These are phyloP conservation scores for Amblyraja radiata DNA, from an alignment of 2,797 vertebrate genomes.

Conservation along the genomic window DNA sequence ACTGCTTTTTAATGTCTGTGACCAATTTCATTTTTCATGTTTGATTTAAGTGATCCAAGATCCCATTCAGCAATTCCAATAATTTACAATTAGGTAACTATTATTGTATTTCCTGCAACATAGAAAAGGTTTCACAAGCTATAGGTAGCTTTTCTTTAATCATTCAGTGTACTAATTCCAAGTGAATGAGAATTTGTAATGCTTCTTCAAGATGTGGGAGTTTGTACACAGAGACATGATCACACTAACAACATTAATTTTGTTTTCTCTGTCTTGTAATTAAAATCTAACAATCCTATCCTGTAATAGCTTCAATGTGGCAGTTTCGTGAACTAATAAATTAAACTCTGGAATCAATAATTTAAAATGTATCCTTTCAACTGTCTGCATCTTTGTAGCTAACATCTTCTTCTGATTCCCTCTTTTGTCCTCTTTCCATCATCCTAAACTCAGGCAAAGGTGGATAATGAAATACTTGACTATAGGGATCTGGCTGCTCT, in stretches of 20 bases:
- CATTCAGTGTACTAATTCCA: background rate
- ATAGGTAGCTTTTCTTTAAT: background rate
- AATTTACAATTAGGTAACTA: background rate
- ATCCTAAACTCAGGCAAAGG: constrained; percentile 85
- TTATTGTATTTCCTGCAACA: background rate
- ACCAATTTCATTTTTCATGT: background rate
- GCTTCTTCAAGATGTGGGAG: too few species aligned
- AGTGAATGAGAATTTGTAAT: background rate
- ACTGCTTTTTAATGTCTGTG: background rate
- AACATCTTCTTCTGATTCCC: constrained; percentile 37
- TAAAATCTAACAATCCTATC: background rate
- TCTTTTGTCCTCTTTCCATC: constrained; percentile 44
- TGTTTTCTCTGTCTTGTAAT: background rate
- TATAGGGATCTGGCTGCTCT: constrained; percentile 99
- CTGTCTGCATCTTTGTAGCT: constrained; percentile 38
- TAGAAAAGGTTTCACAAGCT: background rate
- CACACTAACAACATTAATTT: too few species aligned
- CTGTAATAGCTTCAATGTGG: background rate
- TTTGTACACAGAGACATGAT: too few species aligned
- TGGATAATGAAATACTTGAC: constrained; percentile 97
- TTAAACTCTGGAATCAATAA: background rate
- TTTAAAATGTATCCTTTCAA: constrained; percentile 12
- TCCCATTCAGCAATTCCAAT: background rate
- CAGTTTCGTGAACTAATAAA: background rate
- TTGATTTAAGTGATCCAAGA: background rate